Percentiles rank a stretch among this genome's conserved stretches.
phyloP scores from a whole-genome alignment of 2,888 invertebrate genomes.

The Acleris cristana region DNA sequence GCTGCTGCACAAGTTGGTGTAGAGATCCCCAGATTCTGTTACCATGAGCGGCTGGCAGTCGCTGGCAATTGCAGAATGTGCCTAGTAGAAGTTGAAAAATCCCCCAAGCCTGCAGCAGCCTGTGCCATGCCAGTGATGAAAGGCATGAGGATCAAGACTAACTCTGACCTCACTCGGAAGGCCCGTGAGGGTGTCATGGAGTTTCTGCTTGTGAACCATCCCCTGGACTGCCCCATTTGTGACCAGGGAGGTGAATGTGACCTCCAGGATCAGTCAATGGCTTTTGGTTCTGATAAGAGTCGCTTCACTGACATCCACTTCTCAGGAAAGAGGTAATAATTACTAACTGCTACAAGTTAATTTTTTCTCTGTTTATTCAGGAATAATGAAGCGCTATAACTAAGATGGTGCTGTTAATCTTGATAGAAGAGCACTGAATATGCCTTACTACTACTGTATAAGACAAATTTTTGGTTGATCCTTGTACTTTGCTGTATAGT shows the following conservation, averaged over 20 bases:
- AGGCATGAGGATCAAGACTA: conserved; percentile 99
- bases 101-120: conserved; percentile 98
- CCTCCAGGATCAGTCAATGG: conserved; percentile 99
- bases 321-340: conserved; percentile 90
- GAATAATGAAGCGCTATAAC: too few species aligned
- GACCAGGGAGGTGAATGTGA: conserved; percentile 98
- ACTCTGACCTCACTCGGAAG: conserved; percentile 95
- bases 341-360: neutral
- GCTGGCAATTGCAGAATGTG: conserved; percentile 99
- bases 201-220: conserved; percentile 98
- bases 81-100: conserved; percentile 99
- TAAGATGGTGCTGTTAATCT: too few species aligned
- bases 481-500: too few species aligned
- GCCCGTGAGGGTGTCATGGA: conserved; percentile 97
- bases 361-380: too few species aligned
- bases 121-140: conserved; percentile 99
- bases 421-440: too few species aligned
- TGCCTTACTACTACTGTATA: too few species aligned
- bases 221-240: conserved; percentile 99
- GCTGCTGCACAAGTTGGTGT: conserved; percentile 97
- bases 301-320: conserved; percentile 96
- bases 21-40: conserved; percentile 99
- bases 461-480: too few species aligned
- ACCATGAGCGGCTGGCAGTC: conserved; percentile 98
- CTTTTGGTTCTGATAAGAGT: conserved; percentile 97